Base-by-base conservation (phyloP, 1,140 invertebrate genomes). In the Aricia agestis region DNA sequence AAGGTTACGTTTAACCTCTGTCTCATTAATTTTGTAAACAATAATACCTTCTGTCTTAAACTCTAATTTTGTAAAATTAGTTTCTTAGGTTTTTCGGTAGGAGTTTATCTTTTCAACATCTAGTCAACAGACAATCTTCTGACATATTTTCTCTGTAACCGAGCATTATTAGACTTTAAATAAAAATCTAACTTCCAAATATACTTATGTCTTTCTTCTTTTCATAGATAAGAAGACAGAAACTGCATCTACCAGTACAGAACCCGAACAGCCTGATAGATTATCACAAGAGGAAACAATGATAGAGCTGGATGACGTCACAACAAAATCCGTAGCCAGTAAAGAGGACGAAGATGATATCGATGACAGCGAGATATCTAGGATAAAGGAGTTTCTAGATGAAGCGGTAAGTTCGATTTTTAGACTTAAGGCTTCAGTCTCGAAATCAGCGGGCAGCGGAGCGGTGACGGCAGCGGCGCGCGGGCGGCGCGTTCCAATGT, bases 371-470 rank as follows among this genome's bases (percentile, higher is more conserved):
- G 89, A 91, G 68, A 61, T 91, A 61, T 76, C 82, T 0, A 85
- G 78, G 70, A 86, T 91, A 32, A 91, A 90, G 71, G 89, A 91
- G 68, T 84, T 87, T 69, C 72, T 91, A 66, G 87, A 91, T 65
- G 86, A 91, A 70, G 78, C 89, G 36, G 89, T 91, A 61, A 85
- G 82, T 78, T 57, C n/a, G n/a, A n/a, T n/a, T n/a, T n/a, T n/a
- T n/a, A n/a, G n/a, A n/a, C n/a, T n/a, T n/a, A n/a, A n/a, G n/a
- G n/a, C n/a, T n/a, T n/a, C n/a, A n/a, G n/a, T n/a, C n/a, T n/a
- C n/a, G n/a, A n/a, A n/a, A n/a, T n/a, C n/a, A n/a, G n/a, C n/a
- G n/a, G n/a, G n/a, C n/a, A n/a, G n/a, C n/a, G n/a, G n/a, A n/a
- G n/a, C n/a, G n/a, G n/a, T n/a, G n/a, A n/a, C n/a, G n/a, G n/a